A percentile compares a stretch with the other conserved stretches of the same genome.
phyloP scores from a whole-genome alignment of 2,888 invertebrate species.

The Thelaira solivaga region DNA sequence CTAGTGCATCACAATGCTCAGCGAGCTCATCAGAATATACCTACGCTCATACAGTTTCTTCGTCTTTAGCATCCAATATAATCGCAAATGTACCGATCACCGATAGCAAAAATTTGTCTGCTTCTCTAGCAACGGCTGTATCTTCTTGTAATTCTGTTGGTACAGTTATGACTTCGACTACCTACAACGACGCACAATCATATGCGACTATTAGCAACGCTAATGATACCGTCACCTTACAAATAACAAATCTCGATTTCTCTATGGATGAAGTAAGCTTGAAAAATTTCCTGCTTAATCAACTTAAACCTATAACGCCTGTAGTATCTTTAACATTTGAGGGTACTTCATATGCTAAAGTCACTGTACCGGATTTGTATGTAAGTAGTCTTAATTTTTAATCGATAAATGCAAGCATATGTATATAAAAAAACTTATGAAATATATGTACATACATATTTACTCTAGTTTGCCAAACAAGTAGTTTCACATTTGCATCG shows the following conservation, averaged over 20 bases:
- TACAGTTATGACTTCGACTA: constrained; percentile 32
- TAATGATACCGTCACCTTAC: constrained; percentile 73
- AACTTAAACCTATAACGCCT: constrained; percentile 76
- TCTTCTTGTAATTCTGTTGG: constrained; percentile 17
- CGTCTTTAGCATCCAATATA: constrained; percentile 33
- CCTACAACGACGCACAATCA: constrained; percentile 28
- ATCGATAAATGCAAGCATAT: neutral
- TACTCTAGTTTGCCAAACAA: constrained; percentile 79
- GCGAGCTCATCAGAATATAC: constrained; percentile 44
- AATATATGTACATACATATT: neutral
- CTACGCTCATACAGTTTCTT: constrained; percentile 57
- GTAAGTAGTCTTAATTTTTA: constrained; percentile 66
- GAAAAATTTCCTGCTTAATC: constrained; percentile 73
- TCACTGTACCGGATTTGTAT: constrained; percentile 76
- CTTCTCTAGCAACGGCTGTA: constrained; percentile 34
- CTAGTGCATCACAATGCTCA: constrained; percentile 38
- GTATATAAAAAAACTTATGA: neutral
- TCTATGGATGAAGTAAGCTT: constrained; percentile 75
- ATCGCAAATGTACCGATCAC: constrained; percentile 20
- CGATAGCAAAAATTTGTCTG: constrained; percentile 36
- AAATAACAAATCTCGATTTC: constrained; percentile 77
- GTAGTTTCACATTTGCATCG: constrained; percentile 89
- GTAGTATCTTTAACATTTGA: constrained; percentile 76
- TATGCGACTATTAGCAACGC: constrained; percentile 65
- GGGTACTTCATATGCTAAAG: constrained; percentile 75